Conservation (phyloP, 2,113 vertebrate genomes). For the Nerophis ophidion region DNA sequence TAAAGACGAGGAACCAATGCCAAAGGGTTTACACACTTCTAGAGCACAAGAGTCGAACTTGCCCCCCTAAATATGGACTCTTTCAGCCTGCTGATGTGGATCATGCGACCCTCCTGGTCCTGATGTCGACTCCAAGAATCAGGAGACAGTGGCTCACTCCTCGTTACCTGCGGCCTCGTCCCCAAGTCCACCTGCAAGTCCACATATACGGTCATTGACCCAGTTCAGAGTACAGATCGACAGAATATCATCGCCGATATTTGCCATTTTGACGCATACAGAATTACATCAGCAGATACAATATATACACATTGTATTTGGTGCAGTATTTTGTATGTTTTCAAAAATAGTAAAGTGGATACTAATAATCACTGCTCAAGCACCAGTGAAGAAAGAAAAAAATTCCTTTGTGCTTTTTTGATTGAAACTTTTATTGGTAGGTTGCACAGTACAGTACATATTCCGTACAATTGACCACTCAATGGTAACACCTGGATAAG, state of each 20-base stretch:
- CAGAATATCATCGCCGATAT: too few species aligned
- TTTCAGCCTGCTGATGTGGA: slow-evolving; percentile 75
- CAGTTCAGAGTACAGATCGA: not conserved
- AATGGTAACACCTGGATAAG: too few species aligned
- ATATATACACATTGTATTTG: not conserved
- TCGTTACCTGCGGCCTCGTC: slow-evolving; percentile 77
- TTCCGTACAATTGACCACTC: too few species aligned
- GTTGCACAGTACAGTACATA: too few species aligned
- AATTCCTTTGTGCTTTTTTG: too few species aligned
- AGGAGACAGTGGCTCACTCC: slow-evolving; percentile 78
- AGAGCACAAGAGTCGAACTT: slow-evolving; percentile 14
- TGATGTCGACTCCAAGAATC: slow-evolving; percentile 82
- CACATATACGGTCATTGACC: not conserved
- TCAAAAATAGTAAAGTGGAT: too few species aligned
- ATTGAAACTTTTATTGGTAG: too few species aligned
- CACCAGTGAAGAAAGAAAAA: too few species aligned
- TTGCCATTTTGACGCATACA: too few species aligned
- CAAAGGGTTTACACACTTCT: not conserved
- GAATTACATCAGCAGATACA: too few species aligned
- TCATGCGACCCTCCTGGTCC: slow-evolving; percentile 84
- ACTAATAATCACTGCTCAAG: too few species aligned
- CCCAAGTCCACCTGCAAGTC: slow-evolving; percentile 83
- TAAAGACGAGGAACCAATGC: not conserved
- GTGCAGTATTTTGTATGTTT: not conserved
- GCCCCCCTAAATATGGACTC: slow-evolving; percentile 89